Conservation (phyloP, 2,797 vertebrate species). For the Saxicola maurus region DNA sequence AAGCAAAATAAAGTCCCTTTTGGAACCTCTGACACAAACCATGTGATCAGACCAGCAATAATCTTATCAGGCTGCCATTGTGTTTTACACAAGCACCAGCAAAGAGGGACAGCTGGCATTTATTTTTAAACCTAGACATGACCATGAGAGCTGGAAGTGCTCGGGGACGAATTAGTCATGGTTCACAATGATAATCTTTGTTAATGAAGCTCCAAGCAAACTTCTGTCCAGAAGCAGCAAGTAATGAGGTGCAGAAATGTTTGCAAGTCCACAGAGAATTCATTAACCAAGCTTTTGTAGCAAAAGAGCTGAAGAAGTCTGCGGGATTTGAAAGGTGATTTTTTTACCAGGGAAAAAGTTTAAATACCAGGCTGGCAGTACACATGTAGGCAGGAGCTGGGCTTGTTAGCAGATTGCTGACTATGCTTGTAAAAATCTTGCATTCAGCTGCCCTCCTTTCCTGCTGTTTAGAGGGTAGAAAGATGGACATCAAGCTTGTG, state of each 20-base stretch:
- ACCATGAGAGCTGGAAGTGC: conserved; percentile 18
- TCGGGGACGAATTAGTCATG: conserved; percentile 38
- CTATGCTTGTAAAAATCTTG: not conserved
- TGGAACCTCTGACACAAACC: not conserved
- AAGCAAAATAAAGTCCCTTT: not conserved
- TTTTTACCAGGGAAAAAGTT: not conserved
- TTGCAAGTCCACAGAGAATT: conserved; percentile 5
- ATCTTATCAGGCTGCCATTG: conserved; percentile 11
- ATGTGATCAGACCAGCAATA: conserved; percentile 8
- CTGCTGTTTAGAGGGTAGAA: not conserved
- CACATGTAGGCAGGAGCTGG: rapidly evolving
- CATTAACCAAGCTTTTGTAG: not conserved
- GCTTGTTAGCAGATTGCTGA: rapidly evolving
- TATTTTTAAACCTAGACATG: conserved; percentile 55
- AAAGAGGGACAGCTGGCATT: conserved; percentile 39
- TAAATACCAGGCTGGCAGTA: not conserved
- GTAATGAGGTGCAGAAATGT: conserved; percentile 27
- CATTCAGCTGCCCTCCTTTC: not conserved
- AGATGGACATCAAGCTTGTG: not conserved
- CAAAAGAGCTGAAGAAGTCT: not conserved
- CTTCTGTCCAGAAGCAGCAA: not conserved
- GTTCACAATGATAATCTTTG: conserved; percentile 38
- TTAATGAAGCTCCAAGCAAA: conserved; percentile 30
- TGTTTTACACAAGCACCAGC: not conserved
- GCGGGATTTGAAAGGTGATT: not conserved